Evolutionary conservation across 2,888 invertebrate species (phyloP), one percentile per base, ranked within the genome.

Genomic region (Exocentrus adspersus): DNA sequence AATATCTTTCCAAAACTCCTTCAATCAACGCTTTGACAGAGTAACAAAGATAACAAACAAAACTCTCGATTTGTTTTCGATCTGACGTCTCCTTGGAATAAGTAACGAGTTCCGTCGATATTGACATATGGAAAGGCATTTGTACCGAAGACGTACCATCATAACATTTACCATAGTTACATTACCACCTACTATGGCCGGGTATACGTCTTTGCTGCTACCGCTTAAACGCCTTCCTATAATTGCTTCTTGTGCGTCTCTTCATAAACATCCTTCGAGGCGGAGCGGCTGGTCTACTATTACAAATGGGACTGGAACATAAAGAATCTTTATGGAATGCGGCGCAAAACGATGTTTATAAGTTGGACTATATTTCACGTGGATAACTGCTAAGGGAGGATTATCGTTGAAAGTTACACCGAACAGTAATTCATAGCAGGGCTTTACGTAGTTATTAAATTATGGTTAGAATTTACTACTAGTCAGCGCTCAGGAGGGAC

Each of bases 11-110:
- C n/a, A n/a, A n/a, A n/a, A n/a, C n/a, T n/a, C n/a, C n/a, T n/a
- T n/a, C n/a, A n/a, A n/a, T n/a, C n/a, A n/a, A n/a, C n/a, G n/a
- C n/a, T n/a, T n/a, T n/a, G n/a, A n/a, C n/a, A n/a, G n/a, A n/a
- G n/a, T n/a, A n/a, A n/a, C n/a, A n/a, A 43, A 16, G 43, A 52
- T 45, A 59, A 62, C 59, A 58, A 58, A 62, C 58, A 62, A 62
- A 58, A 62, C 51, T 62, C 58, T 59, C 59, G 62, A 58, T 58
- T 52, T 59, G 52, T 62, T 58, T 57, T 58, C 51, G 45, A 42
- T 48, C 17, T 62, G 62, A 62, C 56, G 48, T 56, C 50, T 41
- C 56, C 43, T 41, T 56, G 24, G 56, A 56, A 50, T 62, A 57
- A 62, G 50, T 62, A 62, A 62, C 56, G 56, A 62, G 62, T 9